phyloP scores from a whole-genome alignment of 2,113 vertebrate species.

The Opisthocomus hoazin region DNA sequence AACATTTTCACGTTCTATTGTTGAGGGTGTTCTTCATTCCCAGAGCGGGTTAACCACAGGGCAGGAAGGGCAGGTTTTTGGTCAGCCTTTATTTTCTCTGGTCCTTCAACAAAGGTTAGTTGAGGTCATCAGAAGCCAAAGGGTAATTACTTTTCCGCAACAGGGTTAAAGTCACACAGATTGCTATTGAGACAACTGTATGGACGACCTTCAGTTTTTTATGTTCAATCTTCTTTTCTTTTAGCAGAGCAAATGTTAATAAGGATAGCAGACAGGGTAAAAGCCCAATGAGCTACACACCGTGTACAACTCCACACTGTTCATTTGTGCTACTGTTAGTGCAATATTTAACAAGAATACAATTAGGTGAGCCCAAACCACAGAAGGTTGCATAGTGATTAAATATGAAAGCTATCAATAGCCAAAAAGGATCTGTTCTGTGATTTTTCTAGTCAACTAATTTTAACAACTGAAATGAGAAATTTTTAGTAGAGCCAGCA shows the following conservation, averaged over 20 bases:
- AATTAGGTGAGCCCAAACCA: neutral
- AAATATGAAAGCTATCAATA: neutral
- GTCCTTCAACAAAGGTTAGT: conserved; percentile 84
- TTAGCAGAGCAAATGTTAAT: conserved; percentile 49
- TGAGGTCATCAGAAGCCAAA: conserved; percentile 81
- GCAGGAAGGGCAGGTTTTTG: conserved; percentile 80
- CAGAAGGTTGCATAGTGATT: neutral
- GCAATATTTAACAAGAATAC: neutral
- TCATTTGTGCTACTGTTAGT: neutral
- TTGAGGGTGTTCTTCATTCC: conserved; percentile 67
- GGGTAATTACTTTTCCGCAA: conserved; percentile 93
- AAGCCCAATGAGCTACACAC: neutral
- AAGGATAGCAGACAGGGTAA: neutral
- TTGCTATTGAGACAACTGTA: conserved; percentile 79
- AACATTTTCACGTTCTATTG: conserved; percentile 74
- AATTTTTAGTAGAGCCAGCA: neutral
- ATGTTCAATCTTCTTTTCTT: conserved; percentile 61
- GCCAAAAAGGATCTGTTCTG: neutral
- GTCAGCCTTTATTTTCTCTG: conserved; percentile 89
- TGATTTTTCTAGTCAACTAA: neutral
- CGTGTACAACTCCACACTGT: neutral
- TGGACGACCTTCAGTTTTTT: conserved; percentile 71
- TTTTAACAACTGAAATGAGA: neutral
- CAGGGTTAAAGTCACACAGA: conserved; percentile 85
- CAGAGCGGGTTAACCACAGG: conserved; percentile 74